Evolutionary conservation across 2,113 vertebrate species (phyloP), one percentile per base, ranked within the genome.

Genomic region (Saguinus midas): DNA sequence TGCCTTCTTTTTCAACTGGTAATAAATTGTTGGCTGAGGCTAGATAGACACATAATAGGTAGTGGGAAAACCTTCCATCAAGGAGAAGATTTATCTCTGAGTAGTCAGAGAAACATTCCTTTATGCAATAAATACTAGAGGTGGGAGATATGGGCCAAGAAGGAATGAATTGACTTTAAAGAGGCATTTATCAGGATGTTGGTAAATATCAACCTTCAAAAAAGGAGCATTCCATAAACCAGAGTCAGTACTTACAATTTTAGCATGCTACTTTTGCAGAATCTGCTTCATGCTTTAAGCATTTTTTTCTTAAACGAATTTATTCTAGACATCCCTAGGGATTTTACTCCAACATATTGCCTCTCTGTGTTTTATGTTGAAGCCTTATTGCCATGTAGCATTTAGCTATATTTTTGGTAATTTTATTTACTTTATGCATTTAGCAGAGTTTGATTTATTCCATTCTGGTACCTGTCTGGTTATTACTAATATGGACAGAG

Each of bases 11-110:
- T 97, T 97, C 96, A 96, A 85, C 84, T 95, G 95, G 97, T 97
- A 98, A 98, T 98, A 98, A 98, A 98, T 98, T 98, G 97, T 96
- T 98, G 98, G 79, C 93, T 81, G 90, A 85, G 57, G 40, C 84
- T 79, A 93, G 81, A 97, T 94, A 96, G 96, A 93, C 96, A 98
- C 93, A 96, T 98, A 98, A 98, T 88, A 93, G 96, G 96, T 96
- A 97, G 95, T 72, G 90, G 98, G 97, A 98, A 97, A 98, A 98
- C 93, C 96, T 87, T 98, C 96, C 90, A 68, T 98, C 96, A 97
- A 89, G 94, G 58, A 96, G 94, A n/a, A 97, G 95, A 98, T 97
- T 97, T 98, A 98, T 87, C 97, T 97, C 57, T 97, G 96, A 98
- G 96, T 94, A 96, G 93, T 97, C 97, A 97, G 89, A 96, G 93